Conservation (phyloP, 2,888 invertebrate genomes). For the Zaprionus lineosus region DNA sequence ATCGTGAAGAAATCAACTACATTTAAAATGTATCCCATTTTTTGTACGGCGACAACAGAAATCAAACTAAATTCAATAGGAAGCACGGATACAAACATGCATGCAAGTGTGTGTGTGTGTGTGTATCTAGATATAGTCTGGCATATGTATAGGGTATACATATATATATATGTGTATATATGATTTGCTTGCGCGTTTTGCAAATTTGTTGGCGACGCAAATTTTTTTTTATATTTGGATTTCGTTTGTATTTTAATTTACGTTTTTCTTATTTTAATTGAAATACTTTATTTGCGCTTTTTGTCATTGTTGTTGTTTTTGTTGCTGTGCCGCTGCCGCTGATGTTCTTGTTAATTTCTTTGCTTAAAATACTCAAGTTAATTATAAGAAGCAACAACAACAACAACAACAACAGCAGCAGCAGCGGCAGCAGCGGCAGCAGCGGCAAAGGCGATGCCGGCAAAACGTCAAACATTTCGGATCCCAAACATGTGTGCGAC, state of each 20-base stretch:
- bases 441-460: background rate
- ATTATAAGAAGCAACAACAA: constrained; percentile 62
- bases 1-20: no score
- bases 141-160: background rate
- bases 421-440: constrained; percentile 1
- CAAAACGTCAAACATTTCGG: constrained; percentile 52
- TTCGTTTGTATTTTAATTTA: constrained; percentile 38
- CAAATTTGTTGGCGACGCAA: constrained; percentile 37
- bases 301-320: constrained; percentile 15
- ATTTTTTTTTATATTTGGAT: background rate
- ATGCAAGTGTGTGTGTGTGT: no score
- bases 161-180: background rate
- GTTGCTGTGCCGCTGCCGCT: constrained; percentile 17
- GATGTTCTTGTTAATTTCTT: constrained; percentile 39
- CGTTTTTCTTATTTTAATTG: constrained; percentile 58
- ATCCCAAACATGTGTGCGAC: constrained; percentile 75
- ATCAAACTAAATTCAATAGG: constrained; percentile 22
- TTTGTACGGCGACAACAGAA: constrained; percentile 5
- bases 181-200: constrained; percentile 42
- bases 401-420: constrained; percentile 4
- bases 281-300: constrained; percentile 55
- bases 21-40: no score
- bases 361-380: constrained; percentile 75
- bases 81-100: background rate
- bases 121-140: no score